phyloP scores from a whole-genome alignment of 2,888 invertebrate genomes.

The Dynastes grantii region DNA sequence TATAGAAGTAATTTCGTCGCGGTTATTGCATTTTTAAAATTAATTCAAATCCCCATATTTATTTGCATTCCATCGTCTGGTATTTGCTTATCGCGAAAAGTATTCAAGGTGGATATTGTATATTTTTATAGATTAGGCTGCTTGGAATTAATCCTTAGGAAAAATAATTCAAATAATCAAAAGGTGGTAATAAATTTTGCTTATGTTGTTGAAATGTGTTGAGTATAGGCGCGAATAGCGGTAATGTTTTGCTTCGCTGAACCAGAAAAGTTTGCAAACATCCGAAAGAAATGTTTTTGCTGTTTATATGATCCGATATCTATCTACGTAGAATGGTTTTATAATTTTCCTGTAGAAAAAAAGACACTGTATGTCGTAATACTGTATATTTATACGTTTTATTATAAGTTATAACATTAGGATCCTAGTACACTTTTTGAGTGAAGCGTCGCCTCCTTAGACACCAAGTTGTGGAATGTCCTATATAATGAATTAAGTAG shows the following conservation, averaged over 20 bases:
- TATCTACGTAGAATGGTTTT: too few relatives aligned
- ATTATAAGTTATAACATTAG: too few relatives aligned
- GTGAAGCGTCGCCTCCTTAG: too few relatives aligned
- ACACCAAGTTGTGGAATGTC: too few relatives aligned
- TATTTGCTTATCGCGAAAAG: background rate
- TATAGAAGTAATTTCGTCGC: background rate
- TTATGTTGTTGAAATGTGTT: background rate
- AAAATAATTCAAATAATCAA: background rate
- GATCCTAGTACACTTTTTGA: too few relatives aligned
- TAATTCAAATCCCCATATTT: background rate
- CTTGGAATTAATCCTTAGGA: background rate
- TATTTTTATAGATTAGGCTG: background rate
- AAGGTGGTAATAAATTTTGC: background rate
- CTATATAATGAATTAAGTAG: too few relatives aligned
- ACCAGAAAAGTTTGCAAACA: too few relatives aligned
- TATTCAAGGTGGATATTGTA: background rate
- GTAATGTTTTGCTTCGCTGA: too few relatives aligned
- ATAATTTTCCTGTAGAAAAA: too few relatives aligned
- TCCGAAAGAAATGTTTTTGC: background rate
- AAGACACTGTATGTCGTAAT: too few relatives aligned
- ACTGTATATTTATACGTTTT: too few relatives aligned
- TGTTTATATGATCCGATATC: background rate
- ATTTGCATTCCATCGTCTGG: background rate
- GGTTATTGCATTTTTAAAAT: conserved; percentile 12
- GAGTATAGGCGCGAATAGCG: too few relatives aligned